These are phyloP conservation scores for Dipodomys ordii DNA, from an alignment of 2,113 vertebrate species.

Conservation along the genomic window DNA sequence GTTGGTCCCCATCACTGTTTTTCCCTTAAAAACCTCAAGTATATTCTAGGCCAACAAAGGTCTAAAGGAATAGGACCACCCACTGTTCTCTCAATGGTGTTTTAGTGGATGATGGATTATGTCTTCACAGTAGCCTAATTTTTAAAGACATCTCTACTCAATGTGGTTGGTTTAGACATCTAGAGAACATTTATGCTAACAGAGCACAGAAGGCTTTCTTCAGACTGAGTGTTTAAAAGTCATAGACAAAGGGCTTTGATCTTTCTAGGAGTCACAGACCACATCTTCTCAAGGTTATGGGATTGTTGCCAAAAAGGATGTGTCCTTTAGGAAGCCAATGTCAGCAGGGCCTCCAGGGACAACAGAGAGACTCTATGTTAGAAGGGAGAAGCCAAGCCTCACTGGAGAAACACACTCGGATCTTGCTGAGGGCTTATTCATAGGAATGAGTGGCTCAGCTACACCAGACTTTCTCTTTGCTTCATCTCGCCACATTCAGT, in stretches of 20 bases:
- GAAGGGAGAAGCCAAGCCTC: neutral
- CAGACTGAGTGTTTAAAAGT: neutral
- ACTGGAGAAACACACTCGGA: neutral
- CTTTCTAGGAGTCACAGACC: neutral
- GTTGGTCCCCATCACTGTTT: constrained; percentile 44
- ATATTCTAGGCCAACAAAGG: constrained; percentile 71
- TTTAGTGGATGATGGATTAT: constrained; percentile 77
- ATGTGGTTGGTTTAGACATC: constrained; percentile 77
- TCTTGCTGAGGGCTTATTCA: neutral
- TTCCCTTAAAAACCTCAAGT: constrained; percentile 69
- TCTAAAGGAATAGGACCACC: constrained; percentile 79
- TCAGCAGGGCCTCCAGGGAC: neutral
- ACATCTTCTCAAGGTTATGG: neutral
- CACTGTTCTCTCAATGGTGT: constrained; percentile 77
- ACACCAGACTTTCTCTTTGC: neutral
- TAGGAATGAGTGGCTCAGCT: neutral
- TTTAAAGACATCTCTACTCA: constrained; percentile 75
- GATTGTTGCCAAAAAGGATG: neutral
- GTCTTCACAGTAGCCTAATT: constrained; percentile 82
- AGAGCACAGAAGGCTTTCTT: neutral
- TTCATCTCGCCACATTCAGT: too few relatives aligned
- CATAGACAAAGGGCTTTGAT: neutral
- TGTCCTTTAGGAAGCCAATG: neutral
- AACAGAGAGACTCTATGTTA: neutral
- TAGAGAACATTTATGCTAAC: neutral